phyloP scores from a whole-genome alignment of 2,113 vertebrate species.

The Myodes glareolus region DNA sequence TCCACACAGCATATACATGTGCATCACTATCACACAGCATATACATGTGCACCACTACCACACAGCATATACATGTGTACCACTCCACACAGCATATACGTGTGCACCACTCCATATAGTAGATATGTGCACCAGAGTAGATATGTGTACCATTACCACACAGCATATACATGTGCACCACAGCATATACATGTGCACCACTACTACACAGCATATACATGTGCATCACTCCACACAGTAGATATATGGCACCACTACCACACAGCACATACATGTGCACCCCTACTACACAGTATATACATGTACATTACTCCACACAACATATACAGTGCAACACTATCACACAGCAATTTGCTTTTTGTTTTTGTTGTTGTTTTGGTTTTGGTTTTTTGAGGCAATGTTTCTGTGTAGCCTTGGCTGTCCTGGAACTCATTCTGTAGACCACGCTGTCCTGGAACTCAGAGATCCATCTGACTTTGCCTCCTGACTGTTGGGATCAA shows the following conservation, averaged over 20 bases:
- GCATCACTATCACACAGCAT: too few species aligned
- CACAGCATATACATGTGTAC: background rate
- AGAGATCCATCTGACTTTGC: background rate
- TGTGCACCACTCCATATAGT: background rate
- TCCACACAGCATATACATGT: background rate
- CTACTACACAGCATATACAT: background rate
- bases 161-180: too few species aligned
- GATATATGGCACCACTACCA: too few species aligned
- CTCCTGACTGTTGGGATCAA: background rate
- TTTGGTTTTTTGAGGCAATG: background rate
- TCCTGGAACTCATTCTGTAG: background rate
- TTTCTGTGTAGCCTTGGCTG: background rate
- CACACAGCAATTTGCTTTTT: too few species aligned
- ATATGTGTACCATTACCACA: too few species aligned
- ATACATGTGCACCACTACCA: background rate
- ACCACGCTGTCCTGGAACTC: background rate
- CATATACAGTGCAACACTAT: too few species aligned
- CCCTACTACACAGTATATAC: too few species aligned
- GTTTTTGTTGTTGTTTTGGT: too few species aligned
- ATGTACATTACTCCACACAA: too few species aligned
- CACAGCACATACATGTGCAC: too few species aligned
- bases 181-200: background rate
- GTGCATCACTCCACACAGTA: too few species aligned
- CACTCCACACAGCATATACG: background rate
- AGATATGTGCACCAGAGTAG: too few species aligned